Conservation (phyloP, 2,113 vertebrate genomes). For the Ciconia boyciana region DNA sequence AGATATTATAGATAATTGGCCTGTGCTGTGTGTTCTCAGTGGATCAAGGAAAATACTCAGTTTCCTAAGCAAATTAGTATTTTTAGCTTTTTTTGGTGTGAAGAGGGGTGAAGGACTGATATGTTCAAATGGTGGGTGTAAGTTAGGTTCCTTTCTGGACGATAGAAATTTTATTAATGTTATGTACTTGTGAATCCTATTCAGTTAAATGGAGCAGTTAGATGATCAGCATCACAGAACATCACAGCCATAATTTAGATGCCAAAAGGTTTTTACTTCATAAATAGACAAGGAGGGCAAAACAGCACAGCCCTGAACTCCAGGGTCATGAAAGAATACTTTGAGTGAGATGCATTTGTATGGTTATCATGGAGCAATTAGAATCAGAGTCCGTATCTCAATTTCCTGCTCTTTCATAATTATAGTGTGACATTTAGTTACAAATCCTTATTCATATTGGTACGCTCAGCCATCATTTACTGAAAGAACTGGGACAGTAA, state of each 20-base stretch:
- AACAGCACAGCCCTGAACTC: neutral
- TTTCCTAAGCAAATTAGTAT: neutral
- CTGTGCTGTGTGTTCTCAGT: neutral
- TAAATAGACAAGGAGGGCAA: neutral
- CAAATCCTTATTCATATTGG: slow-evolving; percentile 42
- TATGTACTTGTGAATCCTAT: neutral
- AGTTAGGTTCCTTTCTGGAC: neutral
- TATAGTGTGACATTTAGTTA: slow-evolving; percentile 38
- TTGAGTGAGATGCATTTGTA: slow-evolving; percentile 4
- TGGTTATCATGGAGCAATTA: slow-evolving; percentile 46
- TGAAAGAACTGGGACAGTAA: slow-evolving; percentile 55
- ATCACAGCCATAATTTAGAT: neutral
- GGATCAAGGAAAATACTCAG: neutral
- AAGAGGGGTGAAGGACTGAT: neutral
- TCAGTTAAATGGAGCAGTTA: neutral
- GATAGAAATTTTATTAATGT: neutral
- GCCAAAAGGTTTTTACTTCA: neutral
- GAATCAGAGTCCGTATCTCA: slow-evolving; percentile 48
- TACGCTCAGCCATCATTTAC: slow-evolving; percentile 49
- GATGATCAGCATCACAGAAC: neutral
- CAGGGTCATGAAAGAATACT: slow-evolving; percentile 32
- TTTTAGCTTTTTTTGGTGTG: neutral
- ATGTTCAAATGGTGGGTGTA: neutral
- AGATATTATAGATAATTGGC: neutral
- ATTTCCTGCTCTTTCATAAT: slow-evolving; percentile 48